Base-by-base conservation (phyloP, 2,797 vertebrate species). In the Dendrocincla tyrannina region DNA sequence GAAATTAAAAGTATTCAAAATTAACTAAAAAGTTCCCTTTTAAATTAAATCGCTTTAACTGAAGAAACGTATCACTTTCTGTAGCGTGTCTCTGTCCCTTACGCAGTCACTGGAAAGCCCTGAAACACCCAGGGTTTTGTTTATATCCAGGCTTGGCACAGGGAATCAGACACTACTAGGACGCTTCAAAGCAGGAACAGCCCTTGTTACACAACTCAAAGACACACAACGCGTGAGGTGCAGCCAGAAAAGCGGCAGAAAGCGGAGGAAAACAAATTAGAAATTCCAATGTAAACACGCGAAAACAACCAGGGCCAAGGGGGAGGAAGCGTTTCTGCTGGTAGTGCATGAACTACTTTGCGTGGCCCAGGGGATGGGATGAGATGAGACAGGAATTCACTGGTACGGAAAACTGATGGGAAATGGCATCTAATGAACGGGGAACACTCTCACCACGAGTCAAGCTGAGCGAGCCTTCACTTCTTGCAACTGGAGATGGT, bases 401-500 rank as follows among this genome's bases (percentile, higher is more conserved):
- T 17, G 64, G 35, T 7, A 47, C 0, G 1, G 59, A 58, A 80
- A 92, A 55, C 5, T 3, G 58, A 18, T 3, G 12, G 66, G 2
- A 23, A 80, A 11, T 2, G 17, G 52, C 56, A 55, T 13, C 13
- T 35, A 42, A 28, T 2, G 0, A 3, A 27, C 17, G 4, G 7
- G 28, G 27, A 42, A 69, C 9, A 27, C 46, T 0, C 33, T 39
- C 37, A 39, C 12, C 22, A 2, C 8, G 10, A 18, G n/a, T 4
- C 12, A 68, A 14, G 41, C 49, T 25, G 35, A 11, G 53, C 35
- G 23, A 35, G 23, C 42, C 24, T 19, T 4, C 32, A 46, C 24
- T n/a, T 52, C 47, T 28, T 9, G 0, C 24, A 17, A 5, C 3
- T 17, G 15, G 35, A n/a, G 6, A 6, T 1, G 50, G 25, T 41